Evolutionary conservation across 1,140 invertebrate genomes (phyloP).

Genomic region (Drosophila novamexicana): DNA sequence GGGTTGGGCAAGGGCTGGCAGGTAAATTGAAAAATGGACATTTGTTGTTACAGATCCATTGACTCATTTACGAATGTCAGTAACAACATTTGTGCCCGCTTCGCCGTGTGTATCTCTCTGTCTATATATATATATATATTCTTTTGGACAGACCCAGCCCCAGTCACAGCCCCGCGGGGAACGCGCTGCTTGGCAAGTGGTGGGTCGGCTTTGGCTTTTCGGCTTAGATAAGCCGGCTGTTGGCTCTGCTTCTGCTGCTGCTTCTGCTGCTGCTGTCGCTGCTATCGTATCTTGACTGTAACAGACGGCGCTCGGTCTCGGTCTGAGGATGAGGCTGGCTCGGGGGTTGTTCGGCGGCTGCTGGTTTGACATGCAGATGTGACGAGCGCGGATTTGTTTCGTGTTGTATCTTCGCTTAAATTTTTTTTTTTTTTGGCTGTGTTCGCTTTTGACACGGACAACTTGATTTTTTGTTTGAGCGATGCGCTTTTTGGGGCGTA

Average conservation of each 20-base stretch:
- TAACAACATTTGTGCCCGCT: conserved; percentile 12
- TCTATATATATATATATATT: too few relatives aligned
- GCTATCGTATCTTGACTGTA: conserved; percentile 52
- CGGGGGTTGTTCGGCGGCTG: conserved; percentile 57
- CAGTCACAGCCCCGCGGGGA: conserved; percentile 11
- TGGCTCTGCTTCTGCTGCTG: conserved; percentile 2
- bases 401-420: conserved; percentile 38
- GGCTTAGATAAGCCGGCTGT: conserved; percentile 71
- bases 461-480: conserved; percentile 70
- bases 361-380: conserved; percentile 80
- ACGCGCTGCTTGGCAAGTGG: conserved; percentile 41
- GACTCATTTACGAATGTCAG: conserved; percentile 32
- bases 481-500: conserved; percentile 55
- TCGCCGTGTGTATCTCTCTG: not conserved
- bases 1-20: conserved; percentile 25
- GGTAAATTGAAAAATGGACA: conserved; percentile 80
- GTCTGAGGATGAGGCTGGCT: not conserved
- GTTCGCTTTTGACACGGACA: conserved; percentile 47
- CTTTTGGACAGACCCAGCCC: not conserved
- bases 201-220: conserved; percentile 68
- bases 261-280: not conserved
- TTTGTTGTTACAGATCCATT: conserved; percentile 75
- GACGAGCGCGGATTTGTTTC: conserved; percentile 80
- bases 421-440: conserved; percentile 15
- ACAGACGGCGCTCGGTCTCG: conserved; percentile 55